These are phyloP conservation scores for Lamellibrachia luymesi DNA, from an alignment of 1,140 invertebrate genomes.

Conservation along the genomic window DNA sequence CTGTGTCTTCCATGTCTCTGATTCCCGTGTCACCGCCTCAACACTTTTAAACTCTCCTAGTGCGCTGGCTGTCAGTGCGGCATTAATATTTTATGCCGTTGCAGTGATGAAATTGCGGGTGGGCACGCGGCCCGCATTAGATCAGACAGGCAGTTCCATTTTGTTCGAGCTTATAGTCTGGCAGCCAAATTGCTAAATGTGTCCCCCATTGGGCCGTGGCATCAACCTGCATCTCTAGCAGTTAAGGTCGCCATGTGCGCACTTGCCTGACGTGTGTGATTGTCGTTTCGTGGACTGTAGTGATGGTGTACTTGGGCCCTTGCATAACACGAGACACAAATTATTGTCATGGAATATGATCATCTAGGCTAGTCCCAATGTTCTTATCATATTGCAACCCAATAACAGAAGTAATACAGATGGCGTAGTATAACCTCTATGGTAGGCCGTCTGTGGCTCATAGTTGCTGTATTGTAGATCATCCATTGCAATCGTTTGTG, in stretches of 20 bases:
- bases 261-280: neutral
- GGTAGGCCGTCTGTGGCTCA: too few relatives aligned
- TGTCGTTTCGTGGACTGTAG: neutral
- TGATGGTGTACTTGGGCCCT: neutral
- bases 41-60: neutral
- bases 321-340: too few relatives aligned
- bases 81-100: neutral
- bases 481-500: too few relatives aligned
- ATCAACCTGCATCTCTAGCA: neutral
- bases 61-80: neutral
- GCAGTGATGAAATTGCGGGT: neutral
- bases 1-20: neutral
- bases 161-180: neutral
- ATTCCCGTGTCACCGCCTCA: neutral
- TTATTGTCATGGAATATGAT: neutral
- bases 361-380: neutral
- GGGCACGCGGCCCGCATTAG: neutral
- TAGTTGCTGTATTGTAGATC: too few relatives aligned
- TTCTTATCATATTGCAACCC: too few relatives aligned
- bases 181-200: neutral
- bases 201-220: too few relatives aligned
- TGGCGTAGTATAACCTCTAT: too few relatives aligned
- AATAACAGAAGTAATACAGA: too few relatives aligned
- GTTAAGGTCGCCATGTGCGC: neutral
- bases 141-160: neutral